Conservation (phyloP, 2,888 invertebrate species). For the Cybosia mesomella region DNA sequence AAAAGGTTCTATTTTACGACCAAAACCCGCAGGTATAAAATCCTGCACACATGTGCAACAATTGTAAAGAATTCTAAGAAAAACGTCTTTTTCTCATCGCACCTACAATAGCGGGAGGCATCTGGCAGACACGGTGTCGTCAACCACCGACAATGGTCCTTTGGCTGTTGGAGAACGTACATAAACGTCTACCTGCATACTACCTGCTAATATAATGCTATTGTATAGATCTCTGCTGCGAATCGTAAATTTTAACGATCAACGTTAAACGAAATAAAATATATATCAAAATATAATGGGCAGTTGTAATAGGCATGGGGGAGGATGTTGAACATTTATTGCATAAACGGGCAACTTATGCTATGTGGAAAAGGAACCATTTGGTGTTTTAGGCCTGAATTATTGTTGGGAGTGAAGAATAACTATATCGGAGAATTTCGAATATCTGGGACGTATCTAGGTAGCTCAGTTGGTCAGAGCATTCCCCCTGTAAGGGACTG, state of each 20-base stretch:
- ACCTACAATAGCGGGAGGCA: conserved; percentile 68
- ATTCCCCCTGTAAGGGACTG: no score
- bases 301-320: conserved; percentile 19
- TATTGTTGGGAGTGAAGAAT: background rate
- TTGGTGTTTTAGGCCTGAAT: background rate
- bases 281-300: conserved; percentile 42
- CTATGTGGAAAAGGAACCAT: conserved; percentile 14
- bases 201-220: conserved; percentile 63
- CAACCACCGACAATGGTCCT: conserved; percentile 64
- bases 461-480: no score
- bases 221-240: conserved; percentile 38
- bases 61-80: conserved; percentile 69
- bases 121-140: conserved; percentile 82
- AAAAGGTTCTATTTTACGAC: conserved; percentile 59
- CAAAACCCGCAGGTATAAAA: conserved; percentile 66
- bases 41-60: conserved; percentile 71
- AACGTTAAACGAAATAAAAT: conserved; percentile 40
- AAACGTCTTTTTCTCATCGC: conserved; percentile 55
- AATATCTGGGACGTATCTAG: no score
- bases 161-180: conserved; percentile 45
- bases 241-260: conserved; percentile 47
- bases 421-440: no score
- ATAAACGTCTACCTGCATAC: conserved; percentile 63
- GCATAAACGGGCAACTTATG: conserved; percentile 6
- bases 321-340: conserved; percentile 35